These are phyloP conservation scores for Tenthredo livida DNA, from an alignment of 2,888 invertebrate species.

Conservation along the genomic window DNA sequence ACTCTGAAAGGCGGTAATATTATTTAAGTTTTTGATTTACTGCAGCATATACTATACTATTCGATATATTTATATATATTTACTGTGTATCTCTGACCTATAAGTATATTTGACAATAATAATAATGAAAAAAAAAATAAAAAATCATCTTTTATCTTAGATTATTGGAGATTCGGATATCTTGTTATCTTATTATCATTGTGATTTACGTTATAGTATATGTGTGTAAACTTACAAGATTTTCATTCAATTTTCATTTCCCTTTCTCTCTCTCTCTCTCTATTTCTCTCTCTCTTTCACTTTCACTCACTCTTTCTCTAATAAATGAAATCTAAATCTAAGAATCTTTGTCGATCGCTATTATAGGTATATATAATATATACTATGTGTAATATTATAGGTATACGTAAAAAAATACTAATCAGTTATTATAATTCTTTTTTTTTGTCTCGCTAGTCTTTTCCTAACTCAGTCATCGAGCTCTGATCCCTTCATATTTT, in stretches of 20 bases:
- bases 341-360: background rate
- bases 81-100: background rate
- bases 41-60: background rate
- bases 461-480: conserved; percentile 19
- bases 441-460: background rate
- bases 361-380: background rate
- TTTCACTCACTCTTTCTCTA: background rate
- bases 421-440: background rate
- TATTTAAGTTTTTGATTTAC: background rate
- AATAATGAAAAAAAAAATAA: background rate
- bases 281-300: background rate
- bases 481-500: background rate
- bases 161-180: background rate
- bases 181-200: background rate
- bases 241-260: background rate
- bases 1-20: conserved; percentile 11
- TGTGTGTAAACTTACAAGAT: background rate
- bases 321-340: background rate
- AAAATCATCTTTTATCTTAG: background rate
- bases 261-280: background rate
- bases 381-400: background rate
- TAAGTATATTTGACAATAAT: background rate
- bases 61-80: background rate
- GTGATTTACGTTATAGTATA: background rate
- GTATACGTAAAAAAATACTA: conserved; percentile 21